Conservation (phyloP, 2,888 invertebrate species). For the Teleiodes luculella region DNA sequence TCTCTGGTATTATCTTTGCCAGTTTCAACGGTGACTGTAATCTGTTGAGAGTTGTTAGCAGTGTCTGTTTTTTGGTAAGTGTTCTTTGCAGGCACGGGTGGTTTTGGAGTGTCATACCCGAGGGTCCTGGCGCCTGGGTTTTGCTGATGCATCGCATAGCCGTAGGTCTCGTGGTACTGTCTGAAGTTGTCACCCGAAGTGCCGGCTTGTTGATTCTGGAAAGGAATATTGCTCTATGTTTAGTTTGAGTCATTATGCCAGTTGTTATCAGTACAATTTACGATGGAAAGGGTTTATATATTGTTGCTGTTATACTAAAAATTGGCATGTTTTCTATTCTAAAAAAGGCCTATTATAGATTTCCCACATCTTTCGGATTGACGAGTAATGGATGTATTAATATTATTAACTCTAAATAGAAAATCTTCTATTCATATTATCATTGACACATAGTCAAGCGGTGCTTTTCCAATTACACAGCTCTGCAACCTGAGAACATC, state of each 20-base stretch:
- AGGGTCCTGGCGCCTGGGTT: constrained; percentile 59
- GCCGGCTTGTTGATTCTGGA: constrained; percentile 74
- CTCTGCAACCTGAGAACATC: not conserved
- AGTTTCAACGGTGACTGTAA: constrained; percentile 80
- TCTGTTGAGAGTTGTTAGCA: constrained; percentile 70
- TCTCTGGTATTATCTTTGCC: constrained; percentile 78
- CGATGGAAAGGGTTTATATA: no score
- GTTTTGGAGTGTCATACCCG: constrained; percentile 69
- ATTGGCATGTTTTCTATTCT: no score
- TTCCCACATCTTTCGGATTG: no score
- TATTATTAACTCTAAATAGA: no score
- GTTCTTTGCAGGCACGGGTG: constrained; percentile 72
- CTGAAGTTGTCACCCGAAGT: constrained; percentile 68
- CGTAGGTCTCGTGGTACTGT: constrained; percentile 77
- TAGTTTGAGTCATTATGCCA: no score
- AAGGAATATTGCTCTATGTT: constrained; percentile 22
- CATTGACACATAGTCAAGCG: not conserved
- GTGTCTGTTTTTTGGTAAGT: constrained; percentile 52
- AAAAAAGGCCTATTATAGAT: no score
- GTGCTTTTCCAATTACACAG: not conserved
- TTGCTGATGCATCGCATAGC: constrained; percentile 66
- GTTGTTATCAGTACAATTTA: no score
- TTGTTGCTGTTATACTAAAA: no score
- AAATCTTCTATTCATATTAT: not conserved
- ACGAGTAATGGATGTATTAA: no score